Base-by-base conservation (phyloP, 2,888 invertebrate genomes). In the Sylvicola cinctus region DNA sequence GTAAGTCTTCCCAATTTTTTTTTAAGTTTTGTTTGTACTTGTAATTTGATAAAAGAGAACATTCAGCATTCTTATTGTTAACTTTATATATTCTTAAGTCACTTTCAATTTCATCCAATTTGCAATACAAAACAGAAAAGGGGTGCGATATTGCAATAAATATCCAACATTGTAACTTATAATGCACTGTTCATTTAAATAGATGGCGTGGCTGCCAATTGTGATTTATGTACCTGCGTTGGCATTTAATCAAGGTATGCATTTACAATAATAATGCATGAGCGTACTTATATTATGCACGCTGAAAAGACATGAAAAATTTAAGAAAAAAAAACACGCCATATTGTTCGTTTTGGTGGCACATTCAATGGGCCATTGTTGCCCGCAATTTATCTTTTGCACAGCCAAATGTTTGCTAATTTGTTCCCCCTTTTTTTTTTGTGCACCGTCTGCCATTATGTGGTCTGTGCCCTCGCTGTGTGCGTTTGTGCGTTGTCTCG, bases 221-320 rank as follows among this genome's bases (percentile, higher is more conserved):
- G 75, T 75, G 2, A 70, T 75, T 42, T 76, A 74, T 45, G 74
- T 75, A 3, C 76, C 75, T 28, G 76, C 75, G 2, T 56, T 75
- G 42, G 76, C 75, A 4, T 75, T 75, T 44, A 75, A 75, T 54
- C 74, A 74, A 64, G 70, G 70, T 69, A 54, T 38, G 32, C 40
- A 29, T 20, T 13, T 20, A 13, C 4, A 26, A 3, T 4, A 20
- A 20, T 20, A 6, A 4, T 20, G 20, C 20, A 20, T 20, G 20
- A 20, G 20, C 8, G 20, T n/a, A n/a, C n/a, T n/a, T n/a, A n/a
- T n/a, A n/a, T n/a, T n/a, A n/a, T n/a, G n/a, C n/a, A n/a, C n/a
- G n/a, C n/a, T n/a, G n/a, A n/a, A n/a, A n/a, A n/a, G n/a, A n/a
- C 13, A 8, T 25, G 7, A 8, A 8, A 25, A 7, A 25, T 25